phyloP scores from a whole-genome alignment of 2,888 invertebrate species.

The Ornithoptera priamus region DNA sequence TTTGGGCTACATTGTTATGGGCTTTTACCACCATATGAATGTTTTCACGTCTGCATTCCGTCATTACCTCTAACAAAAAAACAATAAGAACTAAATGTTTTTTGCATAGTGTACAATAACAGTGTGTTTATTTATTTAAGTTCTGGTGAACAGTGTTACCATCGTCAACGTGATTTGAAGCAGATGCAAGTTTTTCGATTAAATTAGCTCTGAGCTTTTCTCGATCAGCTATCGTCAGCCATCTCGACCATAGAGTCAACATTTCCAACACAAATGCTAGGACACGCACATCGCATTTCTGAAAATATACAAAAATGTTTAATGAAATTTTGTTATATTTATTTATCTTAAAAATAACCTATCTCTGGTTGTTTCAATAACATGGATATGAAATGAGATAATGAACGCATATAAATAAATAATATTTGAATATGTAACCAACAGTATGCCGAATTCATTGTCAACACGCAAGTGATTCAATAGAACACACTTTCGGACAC shows the following conservation, averaged over 20 bases:
- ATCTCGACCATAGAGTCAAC: constrained; percentile 60
- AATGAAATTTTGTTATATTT: neutral
- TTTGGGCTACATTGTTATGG: too few relatives aligned
- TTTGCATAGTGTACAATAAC: neutral
- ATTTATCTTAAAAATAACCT: neutral
- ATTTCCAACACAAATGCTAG: constrained; percentile 69
- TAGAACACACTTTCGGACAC: neutral
- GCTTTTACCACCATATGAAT: too few relatives aligned
- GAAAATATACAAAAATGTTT: neutral
- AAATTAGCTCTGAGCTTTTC: constrained; percentile 53
- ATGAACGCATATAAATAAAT: too few relatives aligned
- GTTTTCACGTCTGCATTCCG: too few relatives aligned
- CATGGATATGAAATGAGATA: too few relatives aligned
- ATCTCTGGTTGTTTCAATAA: too few relatives aligned
- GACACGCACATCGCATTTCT: constrained; percentile 53
- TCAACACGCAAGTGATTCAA: neutral
- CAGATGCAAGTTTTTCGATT: constrained; percentile 49
- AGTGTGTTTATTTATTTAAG: neutral
- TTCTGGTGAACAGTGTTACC: constrained; percentile 40
- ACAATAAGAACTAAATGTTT: neutral
- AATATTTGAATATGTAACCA: neutral
- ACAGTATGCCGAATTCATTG: neutral
- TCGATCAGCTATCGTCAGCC: constrained; percentile 40
- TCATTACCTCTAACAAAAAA: too few relatives aligned
- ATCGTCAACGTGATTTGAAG: constrained; percentile 39